Evolutionary conservation across 2,888 invertebrate genomes (phyloP).

Genomic region (Machimus rusticus): DNA sequence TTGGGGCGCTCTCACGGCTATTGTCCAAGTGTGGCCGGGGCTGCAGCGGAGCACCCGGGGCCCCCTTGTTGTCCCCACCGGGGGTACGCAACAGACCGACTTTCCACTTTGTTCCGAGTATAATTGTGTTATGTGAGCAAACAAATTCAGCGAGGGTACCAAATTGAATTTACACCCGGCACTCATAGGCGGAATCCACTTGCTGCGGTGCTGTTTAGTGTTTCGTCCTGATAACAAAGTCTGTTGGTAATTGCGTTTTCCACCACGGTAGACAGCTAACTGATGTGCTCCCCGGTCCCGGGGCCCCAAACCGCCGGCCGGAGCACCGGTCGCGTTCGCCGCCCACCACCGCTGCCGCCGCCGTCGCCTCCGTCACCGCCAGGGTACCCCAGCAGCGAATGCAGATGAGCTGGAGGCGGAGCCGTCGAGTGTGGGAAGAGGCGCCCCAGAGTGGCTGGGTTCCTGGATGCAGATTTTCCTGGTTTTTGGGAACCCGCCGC

Average conservation of each 20-base stretch:
- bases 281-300: slow-evolving; percentile 17
- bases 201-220: slow-evolving; percentile 40
- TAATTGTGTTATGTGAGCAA: slow-evolving; percentile 41
- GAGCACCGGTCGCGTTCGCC: background rate
- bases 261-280: slow-evolving; percentile 38
- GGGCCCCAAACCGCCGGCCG: background rate
- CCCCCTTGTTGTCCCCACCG: background rate
- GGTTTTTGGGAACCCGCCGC: background rate
- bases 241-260: slow-evolving; percentile 39
- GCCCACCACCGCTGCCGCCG: background rate
- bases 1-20: background rate
- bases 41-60: background rate
- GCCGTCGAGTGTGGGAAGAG: background rate
- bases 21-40: background rate
- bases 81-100: background rate
- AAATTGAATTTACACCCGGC: slow-evolving; percentile 39
- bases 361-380: background rate
- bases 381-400: background rate
- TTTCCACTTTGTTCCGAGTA: slow-evolving; percentile 33
- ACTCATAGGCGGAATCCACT: slow-evolving; percentile 34
- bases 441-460: background rate
- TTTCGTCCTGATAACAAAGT: slow-evolving; percentile 40
- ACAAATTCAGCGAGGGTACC: slow-evolving; percentile 38
- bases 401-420: background rate
- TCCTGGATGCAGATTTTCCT: background rate